Percentiles rank a stretch among this genome's conserved stretches.
phyloP scores from a whole-genome alignment of 1,140 invertebrate genomes.

The Leptinotarsa lineolata region DNA sequence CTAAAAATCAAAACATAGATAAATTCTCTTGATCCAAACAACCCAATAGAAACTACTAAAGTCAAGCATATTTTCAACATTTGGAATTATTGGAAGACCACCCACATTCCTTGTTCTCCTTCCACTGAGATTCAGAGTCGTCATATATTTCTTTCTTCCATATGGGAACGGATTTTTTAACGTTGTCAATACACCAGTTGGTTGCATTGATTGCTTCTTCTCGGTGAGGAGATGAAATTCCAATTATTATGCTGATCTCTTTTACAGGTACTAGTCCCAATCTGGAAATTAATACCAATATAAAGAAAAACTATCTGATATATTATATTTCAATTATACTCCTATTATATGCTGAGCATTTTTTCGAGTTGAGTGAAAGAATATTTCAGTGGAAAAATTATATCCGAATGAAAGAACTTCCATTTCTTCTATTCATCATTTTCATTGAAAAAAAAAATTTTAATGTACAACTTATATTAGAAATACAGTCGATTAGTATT shows the following conservation, averaged over 20 bases:
- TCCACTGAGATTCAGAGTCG: constrained; percentile 66
- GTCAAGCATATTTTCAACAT: background rate
- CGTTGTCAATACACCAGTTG: constrained; percentile 78
- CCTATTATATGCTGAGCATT: too few relatives aligned
- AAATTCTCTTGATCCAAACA: constrained; percentile 33
- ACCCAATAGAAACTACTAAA: too few relatives aligned
- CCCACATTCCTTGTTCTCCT: constrained; percentile 78
- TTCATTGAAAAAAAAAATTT: too few relatives aligned
- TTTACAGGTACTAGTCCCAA: constrained; percentile 83
- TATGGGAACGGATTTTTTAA: constrained; percentile 89
- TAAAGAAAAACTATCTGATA: background rate
- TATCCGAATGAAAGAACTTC: too few relatives aligned
- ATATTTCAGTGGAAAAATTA: too few relatives aligned
- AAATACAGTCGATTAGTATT: too few relatives aligned
- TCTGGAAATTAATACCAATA: constrained; percentile 57
- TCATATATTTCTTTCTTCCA: constrained; percentile 96
- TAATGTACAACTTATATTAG: too few relatives aligned
- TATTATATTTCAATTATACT: too few relatives aligned
- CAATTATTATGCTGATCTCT: constrained; percentile 90
- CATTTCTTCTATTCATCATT: too few relatives aligned
- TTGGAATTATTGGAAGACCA: constrained; percentile 59
- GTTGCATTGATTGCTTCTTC: constrained; percentile 81
- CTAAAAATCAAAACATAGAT: constrained; percentile 18
- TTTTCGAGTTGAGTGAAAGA: too few relatives aligned
- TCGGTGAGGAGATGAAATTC: constrained; percentile 85